phyloP scores from a whole-genome alignment of 2,113 vertebrate species.

The Mesitornis unicolor region DNA sequence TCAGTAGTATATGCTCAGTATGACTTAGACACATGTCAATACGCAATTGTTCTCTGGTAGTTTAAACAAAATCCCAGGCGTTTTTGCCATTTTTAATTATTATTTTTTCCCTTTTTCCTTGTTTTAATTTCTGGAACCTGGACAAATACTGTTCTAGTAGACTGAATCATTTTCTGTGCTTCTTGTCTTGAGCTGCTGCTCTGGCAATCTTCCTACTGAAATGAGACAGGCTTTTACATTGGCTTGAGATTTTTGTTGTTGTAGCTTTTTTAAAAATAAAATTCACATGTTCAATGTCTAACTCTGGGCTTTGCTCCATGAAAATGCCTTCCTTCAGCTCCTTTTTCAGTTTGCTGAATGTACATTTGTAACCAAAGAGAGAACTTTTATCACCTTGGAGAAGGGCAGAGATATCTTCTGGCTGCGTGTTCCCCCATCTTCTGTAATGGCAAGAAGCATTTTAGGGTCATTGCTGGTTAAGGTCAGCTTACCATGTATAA shows the following conservation, averaged over 20 bases:
- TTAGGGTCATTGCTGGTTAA: background rate
- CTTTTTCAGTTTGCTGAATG: background rate
- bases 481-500: background rate
- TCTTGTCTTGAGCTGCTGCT: background rate
- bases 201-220: background rate
- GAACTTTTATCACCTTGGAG: background rate
- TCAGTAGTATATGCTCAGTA: background rate
- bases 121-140: background rate
- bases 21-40: background rate
- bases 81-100: too few species aligned
- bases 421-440: background rate
- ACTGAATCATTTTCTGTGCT: background rate
- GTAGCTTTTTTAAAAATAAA: background rate
- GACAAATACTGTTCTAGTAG: background rate
- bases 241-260: background rate
- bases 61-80: background rate
- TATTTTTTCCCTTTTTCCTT: fast-evolving
- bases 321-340: background rate
- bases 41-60: background rate
- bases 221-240: background rate
- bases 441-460: background rate
- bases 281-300: background rate
- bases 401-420: background rate
- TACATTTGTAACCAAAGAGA: background rate
- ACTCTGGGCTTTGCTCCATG: background rate